These are phyloP conservation scores for Microchirus variegatus DNA, from an alignment of 2,797 vertebrate genomes.

Conservation along the genomic window DNA sequence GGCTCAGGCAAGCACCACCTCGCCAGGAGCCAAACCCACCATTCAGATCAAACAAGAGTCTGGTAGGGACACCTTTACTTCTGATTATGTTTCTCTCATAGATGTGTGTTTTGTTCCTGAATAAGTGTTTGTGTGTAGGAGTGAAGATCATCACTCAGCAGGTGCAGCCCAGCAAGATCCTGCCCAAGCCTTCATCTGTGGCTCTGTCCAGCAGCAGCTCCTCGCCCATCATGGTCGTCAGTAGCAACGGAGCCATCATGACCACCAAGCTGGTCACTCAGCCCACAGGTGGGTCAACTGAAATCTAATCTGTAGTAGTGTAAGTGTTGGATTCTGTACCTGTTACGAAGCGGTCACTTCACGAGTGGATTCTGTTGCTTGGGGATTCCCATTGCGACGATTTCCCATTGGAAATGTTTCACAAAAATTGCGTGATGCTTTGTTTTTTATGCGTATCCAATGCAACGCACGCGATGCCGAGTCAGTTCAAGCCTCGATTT, in stretches of 20 bases:
- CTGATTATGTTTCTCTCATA: not conserved
- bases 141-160: conserved; percentile 99
- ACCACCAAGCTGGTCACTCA: conserved; percentile 96
- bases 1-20: conserved; percentile 74
- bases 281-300: conserved; percentile 87
- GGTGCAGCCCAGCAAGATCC: conserved; percentile 98
- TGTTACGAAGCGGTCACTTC: no score
- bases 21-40: conserved; percentile 90
- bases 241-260: conserved; percentile 99
- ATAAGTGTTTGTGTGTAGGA: conserved; percentile 76
- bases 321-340: no score
- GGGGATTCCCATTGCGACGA: no score
- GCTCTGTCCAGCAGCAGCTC: conserved; percentile 92
- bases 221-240: conserved; percentile 98
- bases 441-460: no score
- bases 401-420: no score
- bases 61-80: conserved; percentile 75
- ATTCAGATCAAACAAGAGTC: conserved; percentile 99
- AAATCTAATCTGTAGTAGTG: no score
- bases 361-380: no score
- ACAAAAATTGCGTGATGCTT: no score
- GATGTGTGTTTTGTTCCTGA: not conserved
- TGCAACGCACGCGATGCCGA: no score
- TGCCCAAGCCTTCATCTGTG: conserved; percentile 95
- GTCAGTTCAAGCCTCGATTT: no score